Conservation (phyloP, 2,888 invertebrate species). For the Phortica magna region DNA sequence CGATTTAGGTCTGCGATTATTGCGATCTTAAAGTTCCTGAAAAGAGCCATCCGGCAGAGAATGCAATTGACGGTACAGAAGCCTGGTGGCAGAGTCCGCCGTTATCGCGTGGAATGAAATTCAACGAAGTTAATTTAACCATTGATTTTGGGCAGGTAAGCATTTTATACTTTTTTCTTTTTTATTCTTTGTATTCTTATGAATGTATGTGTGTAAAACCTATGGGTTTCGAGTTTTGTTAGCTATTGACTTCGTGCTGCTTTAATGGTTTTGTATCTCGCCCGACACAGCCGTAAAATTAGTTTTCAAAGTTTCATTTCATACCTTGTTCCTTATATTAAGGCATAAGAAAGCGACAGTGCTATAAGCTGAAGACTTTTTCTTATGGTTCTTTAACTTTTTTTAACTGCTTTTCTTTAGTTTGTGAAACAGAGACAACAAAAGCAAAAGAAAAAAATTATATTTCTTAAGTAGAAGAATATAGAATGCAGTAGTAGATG, state of each 20-base stretch:
- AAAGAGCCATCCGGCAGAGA: constrained; percentile 91
- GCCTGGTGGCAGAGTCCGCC: constrained; percentile 99
- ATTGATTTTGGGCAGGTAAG: constrained; percentile 97
- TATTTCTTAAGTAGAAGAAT: too few species aligned
- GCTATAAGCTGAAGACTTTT: background rate
- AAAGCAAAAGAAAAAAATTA: too few species aligned
- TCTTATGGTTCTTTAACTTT: background rate
- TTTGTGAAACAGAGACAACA: too few species aligned
- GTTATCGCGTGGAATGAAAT: constrained; percentile 96
- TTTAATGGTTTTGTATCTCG: constrained; percentile 32
- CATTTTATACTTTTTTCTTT: constrained; percentile 29
- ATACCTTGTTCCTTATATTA: too few species aligned
- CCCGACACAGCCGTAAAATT: constrained; percentile 43
- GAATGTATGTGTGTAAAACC: background rate
- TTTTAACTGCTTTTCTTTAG: too few species aligned
- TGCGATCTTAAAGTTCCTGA: constrained; percentile 88
- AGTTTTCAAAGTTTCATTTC: background rate
- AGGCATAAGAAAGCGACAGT: background rate
- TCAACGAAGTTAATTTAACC: constrained; percentile 97
- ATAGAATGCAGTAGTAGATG: too few species aligned
- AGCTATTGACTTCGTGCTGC: background rate
- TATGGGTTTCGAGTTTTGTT: constrained; percentile 38
- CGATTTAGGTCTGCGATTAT: constrained; percentile 91
- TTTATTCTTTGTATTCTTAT: background rate
- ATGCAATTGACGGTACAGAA: constrained; percentile 97